Evolutionary conservation across 2,797 vertebrate species (phyloP), one percentile per base, ranked within the genome.

Genomic region (Microtus obscurus): DNA sequence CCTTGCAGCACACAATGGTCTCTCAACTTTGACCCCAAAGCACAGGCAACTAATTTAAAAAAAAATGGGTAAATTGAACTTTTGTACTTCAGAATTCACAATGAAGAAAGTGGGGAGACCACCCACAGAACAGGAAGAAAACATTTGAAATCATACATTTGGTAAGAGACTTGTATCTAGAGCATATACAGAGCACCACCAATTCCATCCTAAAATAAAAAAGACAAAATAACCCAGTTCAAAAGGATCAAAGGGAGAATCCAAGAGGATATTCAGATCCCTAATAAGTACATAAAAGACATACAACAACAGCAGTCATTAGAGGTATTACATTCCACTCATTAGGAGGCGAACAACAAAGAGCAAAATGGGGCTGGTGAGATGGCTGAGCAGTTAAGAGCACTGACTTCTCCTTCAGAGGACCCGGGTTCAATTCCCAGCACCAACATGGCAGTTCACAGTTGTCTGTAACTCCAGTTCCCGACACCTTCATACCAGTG

Each of bases 11-110:
- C 25, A 77, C 61, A 74, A 87, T 71, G 14, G 37, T 92, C 92
- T 95, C 94, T 97, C 89, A 93, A 51, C 48, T 87, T 53, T 76
- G 48, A 97, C 63, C 43, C 40, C 85, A 93, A 97, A 96, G 59
- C 37, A 87, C 34, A 95, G 90, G 23, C 53, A 86, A 90, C 16
- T 11, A 77, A 34, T 74, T 80, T 40, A 2, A 3, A 53, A 16
- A 19, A 88, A 87, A 87, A 56, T 34, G 13, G 12, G 14, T 48
- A 77, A 97, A 96, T 86, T 17, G 27, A 93, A 61, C 37, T 65
- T 96, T 93, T 92, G 65, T 83, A 25, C 86, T 95, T 95, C 69
- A 90, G 91, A 96, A 77, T 17, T 81, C 25, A 92, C 19, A 88
- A n/a, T 31, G 21, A 43, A 94, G 27, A 90, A 89, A 96, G 25